Base-by-base conservation (phyloP, 1,140 invertebrate species). In the Cotesia typhae region DNA sequence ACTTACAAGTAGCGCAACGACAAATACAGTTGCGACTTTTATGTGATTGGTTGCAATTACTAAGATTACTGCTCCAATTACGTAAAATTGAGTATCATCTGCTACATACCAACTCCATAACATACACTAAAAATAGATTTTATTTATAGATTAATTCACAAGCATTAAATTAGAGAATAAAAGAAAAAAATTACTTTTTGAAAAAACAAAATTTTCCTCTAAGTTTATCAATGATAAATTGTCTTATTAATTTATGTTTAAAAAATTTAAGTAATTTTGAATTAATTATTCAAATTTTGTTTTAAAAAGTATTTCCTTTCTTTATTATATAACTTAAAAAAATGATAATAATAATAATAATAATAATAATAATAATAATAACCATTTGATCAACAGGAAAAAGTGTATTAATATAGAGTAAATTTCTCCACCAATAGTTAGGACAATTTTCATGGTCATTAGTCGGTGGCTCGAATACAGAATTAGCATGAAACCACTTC, bases 61-160 rank as follows among this genome's bases (percentile, higher is more conserved):
- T 2, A 95, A 84, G 9, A 95, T 91, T 5, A 95, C 90, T 1
- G 92, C 92, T 38, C 93, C 93, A 36, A 95, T 89, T 20, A 94
- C 89, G 78, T 94, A 95, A 83, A 95, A 95, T 79, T 95, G 94
- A 0, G 93, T 94, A 78, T 95, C 94, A 75, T 95, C 93, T 0
- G 94, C 93, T n/a, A 95, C 83, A 78, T 95, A 95, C 94, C 94
- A 95, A 87, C 93, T 95, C 94, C 94, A 95, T 35, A 94, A 79
- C 93, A 95, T 95, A 78, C 94, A 95, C 94, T 95, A 84, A 9
- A 89, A 68, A 28, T 36, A 64, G n/a, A 12, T 55, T 14, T 41
- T 47, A 61, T n/a, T 38, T 28, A 70, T 65, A 1, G 12, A 20
- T 65, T 0, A 71, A 68, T 7, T 71, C 38, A 73, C 63, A 47